Conservation (phyloP, 1,140 invertebrate genomes). For the Penaeus indicus region DNA sequence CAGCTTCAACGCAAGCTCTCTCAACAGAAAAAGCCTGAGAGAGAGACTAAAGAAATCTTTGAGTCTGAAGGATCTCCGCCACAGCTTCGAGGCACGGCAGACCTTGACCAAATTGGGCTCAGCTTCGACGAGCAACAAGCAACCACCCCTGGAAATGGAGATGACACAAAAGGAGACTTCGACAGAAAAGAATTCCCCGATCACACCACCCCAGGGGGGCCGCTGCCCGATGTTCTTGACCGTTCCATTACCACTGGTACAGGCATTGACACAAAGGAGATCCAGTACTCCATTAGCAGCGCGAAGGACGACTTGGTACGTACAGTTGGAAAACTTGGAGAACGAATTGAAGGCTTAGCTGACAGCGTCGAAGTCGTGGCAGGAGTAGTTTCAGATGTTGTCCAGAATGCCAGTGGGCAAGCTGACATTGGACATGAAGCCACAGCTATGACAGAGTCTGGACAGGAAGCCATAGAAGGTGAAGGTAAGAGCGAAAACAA, state of each 20-base stretch:
- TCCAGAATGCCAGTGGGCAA: neutral
- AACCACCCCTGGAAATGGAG: conserved; percentile 17
- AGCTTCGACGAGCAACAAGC: conserved; percentile 31
- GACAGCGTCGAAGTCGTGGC: neutral
- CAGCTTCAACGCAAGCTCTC: conserved; percentile 34
- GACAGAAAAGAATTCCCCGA: conserved; percentile 23
- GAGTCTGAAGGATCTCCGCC: conserved; percentile 38
- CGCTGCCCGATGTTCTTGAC: conserved; percentile 32
- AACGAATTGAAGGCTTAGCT: neutral
- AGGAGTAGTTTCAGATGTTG: neutral
- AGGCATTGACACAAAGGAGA: neutral
- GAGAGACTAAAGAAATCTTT: conserved; percentile 33
- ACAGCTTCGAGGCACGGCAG: neutral
- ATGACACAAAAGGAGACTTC: conserved; percentile 1
- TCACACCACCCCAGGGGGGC: conserved; percentile 8
- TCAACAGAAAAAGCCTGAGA: conserved; percentile 37
- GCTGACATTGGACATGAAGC: neutral
- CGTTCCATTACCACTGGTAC: conserved; percentile 10
- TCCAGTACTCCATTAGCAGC: neutral
- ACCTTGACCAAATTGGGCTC: neutral
- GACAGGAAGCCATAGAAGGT: conserved; percentile 42
- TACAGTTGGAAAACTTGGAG: conserved; percentile 33
- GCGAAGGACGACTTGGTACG: conserved; percentile 17
- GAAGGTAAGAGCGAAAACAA: conserved; percentile 13
- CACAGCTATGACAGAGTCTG: conserved; percentile 23